A percentile compares a stretch with the other conserved stretches of the same genome.
phyloP scores from a whole-genome alignment of 92 coral and sea anemone species.

The Pocillopora grandis region DNA sequence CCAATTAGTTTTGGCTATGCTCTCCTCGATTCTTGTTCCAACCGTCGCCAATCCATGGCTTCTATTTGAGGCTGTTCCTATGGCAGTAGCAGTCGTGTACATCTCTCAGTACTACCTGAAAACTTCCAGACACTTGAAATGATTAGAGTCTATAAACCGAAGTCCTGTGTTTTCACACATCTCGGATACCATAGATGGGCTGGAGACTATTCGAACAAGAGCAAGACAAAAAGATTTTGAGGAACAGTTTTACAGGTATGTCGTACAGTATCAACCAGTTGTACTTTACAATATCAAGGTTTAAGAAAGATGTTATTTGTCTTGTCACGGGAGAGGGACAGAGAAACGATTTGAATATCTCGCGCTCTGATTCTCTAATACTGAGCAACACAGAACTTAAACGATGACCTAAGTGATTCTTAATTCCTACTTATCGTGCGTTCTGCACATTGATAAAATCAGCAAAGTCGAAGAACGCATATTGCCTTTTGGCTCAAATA shows the following conservation, averaged over 20 bases:
- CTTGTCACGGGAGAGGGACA: no score
- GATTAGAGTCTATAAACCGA: background rate
- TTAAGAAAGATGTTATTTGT: no score
- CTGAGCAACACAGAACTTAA: no score
- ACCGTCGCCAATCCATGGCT: background rate
- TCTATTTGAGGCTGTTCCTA: background rate
- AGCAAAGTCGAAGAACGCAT: no score
- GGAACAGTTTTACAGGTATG: constrained; percentile 1
- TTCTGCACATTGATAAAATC: no score
- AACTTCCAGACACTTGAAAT: background rate
- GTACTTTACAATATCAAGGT: no score
- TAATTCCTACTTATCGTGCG: no score
- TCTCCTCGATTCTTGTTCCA: background rate
- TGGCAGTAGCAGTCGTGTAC: background rate
- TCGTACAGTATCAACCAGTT: no score
- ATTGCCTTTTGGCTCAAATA: no score
- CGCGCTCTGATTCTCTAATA: no score
- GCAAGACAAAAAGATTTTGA: background rate
- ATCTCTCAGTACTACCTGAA: background rate
- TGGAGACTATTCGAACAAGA: background rate
- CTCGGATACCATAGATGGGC: background rate
- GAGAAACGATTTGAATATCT: no score
- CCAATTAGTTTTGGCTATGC: background rate
- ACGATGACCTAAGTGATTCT: no score
- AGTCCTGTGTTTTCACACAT: constrained; percentile 2